These are phyloP conservation scores for Hypotaenidia philippensis DNA, from an alignment of 2,797 vertebrate species.

Conservation along the genomic window DNA sequence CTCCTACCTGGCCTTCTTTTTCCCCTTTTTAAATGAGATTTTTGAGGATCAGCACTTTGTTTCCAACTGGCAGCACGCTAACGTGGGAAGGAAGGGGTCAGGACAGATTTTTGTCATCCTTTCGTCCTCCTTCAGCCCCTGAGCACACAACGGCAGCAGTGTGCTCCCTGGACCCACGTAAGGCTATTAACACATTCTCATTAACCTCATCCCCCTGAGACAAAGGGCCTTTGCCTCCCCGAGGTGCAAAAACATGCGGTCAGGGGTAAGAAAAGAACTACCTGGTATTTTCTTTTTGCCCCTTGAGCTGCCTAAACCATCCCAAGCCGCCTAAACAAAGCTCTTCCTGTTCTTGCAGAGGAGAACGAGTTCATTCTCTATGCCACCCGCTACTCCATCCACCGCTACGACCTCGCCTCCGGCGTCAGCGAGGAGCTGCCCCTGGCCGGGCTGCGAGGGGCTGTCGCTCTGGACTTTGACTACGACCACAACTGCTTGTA, in stretches of 20 bases:
- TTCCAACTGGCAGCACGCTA: neutral
- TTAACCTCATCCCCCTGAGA: neutral
- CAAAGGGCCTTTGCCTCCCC: neutral
- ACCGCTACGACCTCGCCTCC: slow-evolving; percentile 93
- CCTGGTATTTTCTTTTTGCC: neutral
- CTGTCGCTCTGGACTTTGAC: slow-evolving; percentile 96
- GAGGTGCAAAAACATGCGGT: neutral
- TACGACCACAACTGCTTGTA: slow-evolving; percentile 96
- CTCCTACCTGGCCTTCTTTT: neutral
- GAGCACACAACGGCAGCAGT: neutral
- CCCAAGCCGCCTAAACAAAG: neutral
- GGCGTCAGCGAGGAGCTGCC: slow-evolving; percentile 91
- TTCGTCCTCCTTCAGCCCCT: neutral
- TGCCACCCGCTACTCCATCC: slow-evolving; percentile 92
- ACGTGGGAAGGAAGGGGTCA: neutral
- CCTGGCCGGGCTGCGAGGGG: slow-evolving; percentile 88
- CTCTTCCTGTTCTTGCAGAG: slow-evolving; percentile 82
- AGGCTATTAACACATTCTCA: neutral
- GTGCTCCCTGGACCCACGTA: neutral
- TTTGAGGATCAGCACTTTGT: neutral
- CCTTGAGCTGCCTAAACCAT: fast-evolving
- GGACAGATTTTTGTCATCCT: neutral
- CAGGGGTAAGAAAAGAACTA: neutral
- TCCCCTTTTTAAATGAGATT: neutral
- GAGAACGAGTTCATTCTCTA: slow-evolving; percentile 98